A percentile compares a stretch with the other conserved stretches of the same genome.
Conservation (phyloP, 2,888 invertebrate genomes). For the Idaea straminata region DNA sequence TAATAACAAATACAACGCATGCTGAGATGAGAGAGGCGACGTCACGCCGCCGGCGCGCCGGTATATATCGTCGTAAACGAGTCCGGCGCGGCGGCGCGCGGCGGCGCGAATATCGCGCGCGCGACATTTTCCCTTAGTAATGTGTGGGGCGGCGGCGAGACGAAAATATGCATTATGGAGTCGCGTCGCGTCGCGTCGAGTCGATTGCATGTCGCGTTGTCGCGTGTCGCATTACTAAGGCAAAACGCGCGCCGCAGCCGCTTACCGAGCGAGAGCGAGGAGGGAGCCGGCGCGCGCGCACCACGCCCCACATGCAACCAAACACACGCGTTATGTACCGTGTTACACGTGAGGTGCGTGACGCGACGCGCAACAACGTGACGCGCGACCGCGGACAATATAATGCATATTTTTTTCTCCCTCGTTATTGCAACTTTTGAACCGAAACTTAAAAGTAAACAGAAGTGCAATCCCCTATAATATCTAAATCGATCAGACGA, state of each 20-base stretch:
- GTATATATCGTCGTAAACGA: slow-evolving; percentile 4
- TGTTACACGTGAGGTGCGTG: slow-evolving; percentile 24
- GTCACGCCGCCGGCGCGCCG: slow-evolving; percentile 26
- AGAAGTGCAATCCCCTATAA: not conserved
- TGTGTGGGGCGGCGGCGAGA: slow-evolving; percentile 58
- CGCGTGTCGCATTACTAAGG: slow-evolving; percentile 65
- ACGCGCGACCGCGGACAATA: slow-evolving; percentile 22
- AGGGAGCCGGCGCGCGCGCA: slow-evolving; percentile 37
- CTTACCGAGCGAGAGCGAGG: slow-evolving; percentile 49
- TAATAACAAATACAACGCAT: slow-evolving; percentile 40
- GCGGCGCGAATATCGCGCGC: slow-evolving; percentile 4
- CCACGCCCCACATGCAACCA: slow-evolving; percentile 65
- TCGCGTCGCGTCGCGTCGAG: slow-evolving; percentile 39
- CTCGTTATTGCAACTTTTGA: not conserved
- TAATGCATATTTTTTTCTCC: slow-evolving; percentile 73
- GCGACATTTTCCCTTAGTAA: slow-evolving; percentile 76
- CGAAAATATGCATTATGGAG: slow-evolving; percentile 73
- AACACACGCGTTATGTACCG: slow-evolving; percentile 50
- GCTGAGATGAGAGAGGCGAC: slow-evolving; percentile 41
- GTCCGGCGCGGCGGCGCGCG: not conserved
- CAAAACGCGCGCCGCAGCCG: slow-evolving; percentile 62
- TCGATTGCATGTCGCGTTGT: slow-evolving; percentile 11
- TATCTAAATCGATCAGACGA: too few relatives aligned
- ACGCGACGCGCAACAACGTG: not conserved
- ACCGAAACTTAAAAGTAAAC: not conserved